Percentiles rank a stretch among this genome's conserved stretches.
These are phyloP conservation scores for Solenopsis fugax DNA, from an alignment of 1,140 invertebrate species.

Conservation along the genomic window DNA sequence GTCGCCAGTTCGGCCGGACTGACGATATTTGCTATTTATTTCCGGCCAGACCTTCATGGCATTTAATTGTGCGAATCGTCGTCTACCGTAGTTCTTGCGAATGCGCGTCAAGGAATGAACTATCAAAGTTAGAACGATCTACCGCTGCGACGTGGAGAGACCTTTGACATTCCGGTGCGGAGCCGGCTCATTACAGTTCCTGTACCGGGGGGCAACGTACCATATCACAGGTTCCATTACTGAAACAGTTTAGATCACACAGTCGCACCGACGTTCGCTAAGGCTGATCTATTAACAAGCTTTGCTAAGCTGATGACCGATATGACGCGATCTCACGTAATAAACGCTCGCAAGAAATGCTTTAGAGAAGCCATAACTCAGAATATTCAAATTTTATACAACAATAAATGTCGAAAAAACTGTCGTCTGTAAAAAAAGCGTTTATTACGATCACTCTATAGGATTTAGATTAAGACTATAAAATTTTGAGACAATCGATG, in stretches of 20 bases:
- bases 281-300: conserved; percentile 39
- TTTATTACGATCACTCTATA: background rate
- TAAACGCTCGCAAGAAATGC: background rate
- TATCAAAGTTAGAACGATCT: conserved; percentile 59
- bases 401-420: background rate
- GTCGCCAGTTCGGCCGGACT: background rate
- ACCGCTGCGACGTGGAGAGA: conserved; percentile 17
- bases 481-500: background rate
- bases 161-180: conserved; percentile 46
- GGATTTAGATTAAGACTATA: background rate
- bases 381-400: background rate
- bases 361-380: background rate
- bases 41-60: conserved; percentile 15
- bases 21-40: conserved; percentile 60
- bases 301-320: conserved; percentile 16
- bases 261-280: conserved; percentile 41
- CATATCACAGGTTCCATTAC: conserved; percentile 57
- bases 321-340: conserved; percentile 13
- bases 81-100: background rate
- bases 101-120: conserved; percentile 49
- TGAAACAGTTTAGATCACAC: conserved; percentile 48
- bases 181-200: conserved; percentile 53
- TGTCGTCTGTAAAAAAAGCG: background rate
- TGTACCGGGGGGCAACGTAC: conserved; percentile 45
- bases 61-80: conserved; percentile 35